These are phyloP conservation scores for Hypanus sabinus DNA, from an alignment of 2,113 vertebrate species.

Conservation along the genomic window DNA sequence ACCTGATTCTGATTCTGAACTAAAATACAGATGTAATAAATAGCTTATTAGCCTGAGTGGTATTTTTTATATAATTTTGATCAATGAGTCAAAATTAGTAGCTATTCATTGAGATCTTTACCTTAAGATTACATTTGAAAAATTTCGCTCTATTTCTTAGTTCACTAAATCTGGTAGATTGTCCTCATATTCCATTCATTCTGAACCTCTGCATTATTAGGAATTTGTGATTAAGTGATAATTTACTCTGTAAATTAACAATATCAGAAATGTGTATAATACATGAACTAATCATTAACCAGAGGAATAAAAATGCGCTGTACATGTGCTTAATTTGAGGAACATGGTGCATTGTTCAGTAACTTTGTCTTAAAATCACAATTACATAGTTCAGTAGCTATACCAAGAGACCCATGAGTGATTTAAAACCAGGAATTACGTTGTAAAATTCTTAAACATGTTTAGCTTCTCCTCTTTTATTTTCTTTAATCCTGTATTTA, in stretches of 20 bases:
- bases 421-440: slow-evolving; percentile 20
- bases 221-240: not conserved
- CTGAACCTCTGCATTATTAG: not conserved
- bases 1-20: not conserved
- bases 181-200: not conserved
- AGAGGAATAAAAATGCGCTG: slow-evolving; percentile 1
- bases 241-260: slow-evolving; percentile 1
- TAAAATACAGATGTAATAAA: not conserved
- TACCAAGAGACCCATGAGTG: not conserved
- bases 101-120: not conserved
- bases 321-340: not conserved
- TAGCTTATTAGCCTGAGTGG: not conserved
- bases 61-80: not conserved
- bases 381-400: not conserved
- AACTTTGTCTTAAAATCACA: slow-evolving; percentile 30
- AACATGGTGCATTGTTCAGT: slow-evolving; percentile 28
- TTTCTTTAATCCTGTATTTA: slow-evolving; percentile 7
- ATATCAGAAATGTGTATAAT: not conserved
- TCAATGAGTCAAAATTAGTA: not conserved
- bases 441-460: not conserved
- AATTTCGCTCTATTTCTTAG: not conserved
- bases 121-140: not conserved
- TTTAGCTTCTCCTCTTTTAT: not conserved
- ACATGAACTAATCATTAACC: not conserved
- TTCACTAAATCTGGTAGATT: not conserved